A percentile compares a stretch with the other conserved stretches of the same genome.
phyloP scores from a whole-genome alignment of 2,797 vertebrate genomes.

The Graptemys geographica region DNA sequence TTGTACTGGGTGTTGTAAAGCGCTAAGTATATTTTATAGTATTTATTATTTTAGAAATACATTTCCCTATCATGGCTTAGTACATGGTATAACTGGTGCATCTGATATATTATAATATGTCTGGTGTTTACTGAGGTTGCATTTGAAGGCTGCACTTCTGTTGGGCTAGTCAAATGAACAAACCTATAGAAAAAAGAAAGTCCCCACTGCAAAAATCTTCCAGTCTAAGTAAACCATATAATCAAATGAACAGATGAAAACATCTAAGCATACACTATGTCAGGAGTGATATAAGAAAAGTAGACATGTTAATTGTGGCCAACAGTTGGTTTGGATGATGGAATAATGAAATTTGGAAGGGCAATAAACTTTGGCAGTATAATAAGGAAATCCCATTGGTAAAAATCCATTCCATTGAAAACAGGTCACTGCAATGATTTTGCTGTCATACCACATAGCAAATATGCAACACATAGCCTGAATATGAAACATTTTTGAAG shows the following conservation, averaged over 20 bases:
- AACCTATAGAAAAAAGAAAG: neutral
- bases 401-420: neutral
- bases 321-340: neutral
- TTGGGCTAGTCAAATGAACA: neutral
- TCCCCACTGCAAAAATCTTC: neutral
- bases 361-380: neutral
- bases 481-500: neutral
- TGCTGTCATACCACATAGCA: neutral
- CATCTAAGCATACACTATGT: neutral
- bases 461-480: fast-evolving
- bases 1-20: neutral
- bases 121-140: neutral
- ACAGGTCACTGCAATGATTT: neutral
- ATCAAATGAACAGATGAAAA: neutral
- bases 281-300: neutral
- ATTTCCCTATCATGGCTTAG: neutral
- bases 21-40: neutral
- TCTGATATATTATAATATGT: neutral
- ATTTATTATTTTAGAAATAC: neutral
- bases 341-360: neutral
- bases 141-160: neutral
- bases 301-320: neutral
- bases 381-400: neutral
- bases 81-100: neutral
- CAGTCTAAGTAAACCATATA: neutral